phyloP scores from a whole-genome alignment of 2,113 vertebrate species.

The Lagenorhynchus albirostris region DNA sequence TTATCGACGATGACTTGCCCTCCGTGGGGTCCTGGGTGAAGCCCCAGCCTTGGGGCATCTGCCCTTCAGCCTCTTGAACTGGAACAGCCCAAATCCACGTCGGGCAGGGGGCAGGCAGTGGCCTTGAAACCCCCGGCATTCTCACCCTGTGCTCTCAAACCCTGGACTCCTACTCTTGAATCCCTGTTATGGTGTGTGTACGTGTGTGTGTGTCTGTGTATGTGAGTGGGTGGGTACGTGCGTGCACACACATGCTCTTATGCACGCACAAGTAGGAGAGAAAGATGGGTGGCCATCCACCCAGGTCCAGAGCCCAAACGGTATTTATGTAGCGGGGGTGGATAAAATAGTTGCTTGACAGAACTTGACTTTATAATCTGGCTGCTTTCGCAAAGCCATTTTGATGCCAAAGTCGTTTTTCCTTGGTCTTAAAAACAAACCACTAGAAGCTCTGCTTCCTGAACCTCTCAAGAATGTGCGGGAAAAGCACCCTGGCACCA shows the following conservation, averaged over 20 bases:
- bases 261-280: background rate
- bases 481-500: background rate
- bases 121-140: background rate
- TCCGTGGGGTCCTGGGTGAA: background rate
- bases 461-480: background rate
- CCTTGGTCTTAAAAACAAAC: background rate
- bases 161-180: background rate
- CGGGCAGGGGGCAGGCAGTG: background rate
- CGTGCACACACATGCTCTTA: background rate
- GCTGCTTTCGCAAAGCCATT: background rate
- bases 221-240: too few species aligned
- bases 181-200: background rate
- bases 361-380: background rate
- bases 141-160: background rate
- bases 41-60: background rate
- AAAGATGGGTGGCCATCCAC: background rate
- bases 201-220: too few species aligned
- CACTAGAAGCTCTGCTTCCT: background rate
- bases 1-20: fast-evolving
- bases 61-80: background rate
- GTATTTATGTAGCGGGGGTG: background rate
- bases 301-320: background rate
- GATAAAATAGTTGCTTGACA: background rate
- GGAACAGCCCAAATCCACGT: background rate
- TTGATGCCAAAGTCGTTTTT: background rate